Base-by-base conservation (phyloP, 1,140 invertebrate species). In the Tetragnatha versicolor region DNA sequence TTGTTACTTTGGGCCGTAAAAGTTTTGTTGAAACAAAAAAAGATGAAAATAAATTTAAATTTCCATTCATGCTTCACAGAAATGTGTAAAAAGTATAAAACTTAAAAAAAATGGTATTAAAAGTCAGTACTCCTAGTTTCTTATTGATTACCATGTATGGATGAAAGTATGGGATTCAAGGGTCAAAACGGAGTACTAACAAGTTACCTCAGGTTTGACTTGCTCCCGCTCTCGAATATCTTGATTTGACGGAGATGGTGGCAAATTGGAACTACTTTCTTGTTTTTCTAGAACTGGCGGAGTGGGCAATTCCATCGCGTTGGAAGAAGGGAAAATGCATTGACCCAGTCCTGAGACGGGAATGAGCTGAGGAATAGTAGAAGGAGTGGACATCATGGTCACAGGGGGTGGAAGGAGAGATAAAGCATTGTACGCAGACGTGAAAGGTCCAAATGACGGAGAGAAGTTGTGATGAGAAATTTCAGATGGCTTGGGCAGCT, bases 401-500 rank as follows among this genome's bases (percentile, higher is more conserved):
- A 79, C 76, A 42, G 76, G 76, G 12, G 65, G 65, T 47, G 58
- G 58, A 7, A 77, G 29, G 31, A 65, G 51, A 14, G 76, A 69
- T 29, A 79, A n/a, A 37, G 76, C 65, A 79, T 69, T 69, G 29
- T 49, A 79, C 42, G 72, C 70, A 37, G 81, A 79, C 39, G 80
- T 78, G 53, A 78, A 66, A n/a, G 80, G 72, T 42, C 75, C 73
- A 75, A 63, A 60, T 55, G 81, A 63, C 22, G 35, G 53, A 12
- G 76, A 61, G 35, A 79, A 81, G 17, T 81, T 81, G 31, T 82
- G 82, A 25, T 81, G 81, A 63, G 78, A 81, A 70, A 84, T 83
- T 86, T 95, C 94, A 22, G 94, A 81, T 66, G 85, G 83, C 86
- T 95, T 94, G 22, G 94, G 94, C 70, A 96, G 87, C 85, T 96